Conservation (phyloP, 1,140 invertebrate genomes). For the Drosophila pseudoobscura region DNA sequence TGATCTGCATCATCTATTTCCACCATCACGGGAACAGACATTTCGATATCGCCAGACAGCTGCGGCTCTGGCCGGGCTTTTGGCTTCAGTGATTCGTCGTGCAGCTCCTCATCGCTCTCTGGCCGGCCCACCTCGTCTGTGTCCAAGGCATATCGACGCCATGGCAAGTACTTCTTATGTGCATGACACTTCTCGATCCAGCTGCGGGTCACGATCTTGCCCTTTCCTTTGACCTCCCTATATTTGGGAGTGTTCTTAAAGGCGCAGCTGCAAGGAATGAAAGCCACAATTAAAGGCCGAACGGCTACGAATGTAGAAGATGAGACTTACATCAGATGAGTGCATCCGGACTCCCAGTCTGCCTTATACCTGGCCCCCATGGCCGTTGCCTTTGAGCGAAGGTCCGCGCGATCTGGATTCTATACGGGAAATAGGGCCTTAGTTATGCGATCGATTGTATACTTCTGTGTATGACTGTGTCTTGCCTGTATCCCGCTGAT, state of each 20-base stretch:
- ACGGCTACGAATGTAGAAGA: not conserved
- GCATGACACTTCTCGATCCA: conserved; percentile 90
- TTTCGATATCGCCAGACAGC: conserved; percentile 5
- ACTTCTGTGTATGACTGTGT: not conserved
- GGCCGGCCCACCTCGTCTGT: conserved; percentile 79
- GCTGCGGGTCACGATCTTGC: conserved; percentile 88
- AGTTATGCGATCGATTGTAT: not conserved
- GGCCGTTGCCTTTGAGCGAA: conserved; percentile 88
- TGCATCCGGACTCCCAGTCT: conserved; percentile 58
- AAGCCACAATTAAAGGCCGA: not conserved
- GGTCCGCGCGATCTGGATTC: conserved; percentile 89
- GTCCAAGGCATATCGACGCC: conserved; percentile 88
- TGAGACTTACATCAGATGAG: conserved; percentile 57
- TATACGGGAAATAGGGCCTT: conserved; percentile 67
- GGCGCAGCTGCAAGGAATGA: conserved; percentile 88
- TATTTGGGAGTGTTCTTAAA: conserved; percentile 95
- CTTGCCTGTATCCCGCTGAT: conserved; percentile 90
- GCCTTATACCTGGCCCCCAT: conserved; percentile 91
- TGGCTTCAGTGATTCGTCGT: conserved; percentile 72
- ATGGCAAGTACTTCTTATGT: conserved; percentile 87
- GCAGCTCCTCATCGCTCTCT: conserved; percentile 85
- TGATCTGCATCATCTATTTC: not conserved
- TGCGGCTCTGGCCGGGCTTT: not conserved
- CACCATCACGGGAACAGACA: not conserved
- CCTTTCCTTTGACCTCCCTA: conserved; percentile 88